These are phyloP conservation scores for Aegithalos caudatus DNA, from an alignment of 2,113 vertebrate genomes.

Conservation along the genomic window DNA sequence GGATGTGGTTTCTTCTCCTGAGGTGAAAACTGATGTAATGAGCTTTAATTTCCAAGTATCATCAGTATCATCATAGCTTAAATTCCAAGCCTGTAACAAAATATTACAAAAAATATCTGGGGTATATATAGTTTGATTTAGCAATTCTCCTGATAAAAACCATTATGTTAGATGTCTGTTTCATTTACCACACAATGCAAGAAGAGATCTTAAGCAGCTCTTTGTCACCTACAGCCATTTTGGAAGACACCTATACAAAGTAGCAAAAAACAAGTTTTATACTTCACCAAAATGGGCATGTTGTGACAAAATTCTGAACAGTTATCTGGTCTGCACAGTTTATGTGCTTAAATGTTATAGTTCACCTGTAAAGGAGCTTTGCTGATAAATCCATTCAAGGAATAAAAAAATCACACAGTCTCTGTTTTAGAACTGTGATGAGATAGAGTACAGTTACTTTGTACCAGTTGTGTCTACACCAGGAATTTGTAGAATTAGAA, in stretches of 20 bases:
- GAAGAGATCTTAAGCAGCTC: background rate
- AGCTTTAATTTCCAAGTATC: conserved; percentile 36
- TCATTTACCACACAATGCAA: background rate
- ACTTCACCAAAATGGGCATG: background rate
- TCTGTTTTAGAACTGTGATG: background rate
- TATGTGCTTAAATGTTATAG: background rate
- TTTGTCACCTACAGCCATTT: background rate
- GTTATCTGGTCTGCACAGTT: background rate
- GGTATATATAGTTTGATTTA: background rate
- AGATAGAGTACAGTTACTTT: background rate
- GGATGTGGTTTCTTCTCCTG: conserved; percentile 41
- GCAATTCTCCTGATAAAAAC: background rate
- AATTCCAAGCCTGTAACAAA: conserved; percentile 3
- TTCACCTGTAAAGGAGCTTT: background rate
- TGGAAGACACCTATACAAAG: background rate
- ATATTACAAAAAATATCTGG: background rate
- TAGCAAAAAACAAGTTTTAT: background rate
- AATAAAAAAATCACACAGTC: background rate
- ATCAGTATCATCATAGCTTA: background rate
- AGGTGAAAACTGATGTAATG: background rate
- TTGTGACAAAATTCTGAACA: background rate
- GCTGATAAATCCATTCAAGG: background rate
- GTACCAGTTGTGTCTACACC: rapidly evolving
- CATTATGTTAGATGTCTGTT: background rate
- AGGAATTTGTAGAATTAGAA: background rate